Evolutionary conservation across 1,140 invertebrate genomes (phyloP).

Genomic region (Panagrolaimus sp.): DNA sequence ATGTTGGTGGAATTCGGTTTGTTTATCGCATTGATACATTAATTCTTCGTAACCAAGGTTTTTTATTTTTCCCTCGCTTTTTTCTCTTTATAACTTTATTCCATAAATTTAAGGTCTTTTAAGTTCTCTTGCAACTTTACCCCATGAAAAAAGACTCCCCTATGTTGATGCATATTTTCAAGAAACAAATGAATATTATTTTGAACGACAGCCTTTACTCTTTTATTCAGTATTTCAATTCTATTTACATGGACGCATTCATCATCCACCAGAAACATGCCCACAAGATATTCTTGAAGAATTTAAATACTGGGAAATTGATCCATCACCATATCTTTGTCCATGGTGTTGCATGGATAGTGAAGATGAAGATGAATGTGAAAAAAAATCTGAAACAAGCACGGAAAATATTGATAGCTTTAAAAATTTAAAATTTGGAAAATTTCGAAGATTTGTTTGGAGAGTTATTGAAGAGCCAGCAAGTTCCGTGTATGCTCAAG

Average conservation of each 20-base stretch:
- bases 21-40: constrained; percentile 40
- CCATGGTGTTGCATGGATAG: constrained; percentile 33
- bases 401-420: constrained; percentile 33
- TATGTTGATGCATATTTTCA: constrained; percentile 39
- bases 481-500: constrained; percentile 41
- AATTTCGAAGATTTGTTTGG: constrained; percentile 38
- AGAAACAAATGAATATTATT: constrained; percentile 42
- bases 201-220: constrained; percentile 36
- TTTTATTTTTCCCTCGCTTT: not conserved
- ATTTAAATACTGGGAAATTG: constrained; percentile 43
- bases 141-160: constrained; percentile 29
- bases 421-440: constrained; percentile 37
- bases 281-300: constrained; percentile 45
- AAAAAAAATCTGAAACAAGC: constrained; percentile 16
- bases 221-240: constrained; percentile 50
- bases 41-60: constrained; percentile 24
- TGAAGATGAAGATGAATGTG: constrained; percentile 20
- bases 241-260: constrained; percentile 41
- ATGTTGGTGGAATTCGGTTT: constrained; percentile 44
- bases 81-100: not conserved
- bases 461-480: constrained; percentile 44
- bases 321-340: constrained; percentile 29
- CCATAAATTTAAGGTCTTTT: constrained; percentile 24
- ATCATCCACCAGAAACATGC: constrained; percentile 42
- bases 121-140: constrained; percentile 19